phyloP scores from a whole-genome alignment of 1,140 invertebrate genomes.

The Pseudoatta argentina region DNA sequence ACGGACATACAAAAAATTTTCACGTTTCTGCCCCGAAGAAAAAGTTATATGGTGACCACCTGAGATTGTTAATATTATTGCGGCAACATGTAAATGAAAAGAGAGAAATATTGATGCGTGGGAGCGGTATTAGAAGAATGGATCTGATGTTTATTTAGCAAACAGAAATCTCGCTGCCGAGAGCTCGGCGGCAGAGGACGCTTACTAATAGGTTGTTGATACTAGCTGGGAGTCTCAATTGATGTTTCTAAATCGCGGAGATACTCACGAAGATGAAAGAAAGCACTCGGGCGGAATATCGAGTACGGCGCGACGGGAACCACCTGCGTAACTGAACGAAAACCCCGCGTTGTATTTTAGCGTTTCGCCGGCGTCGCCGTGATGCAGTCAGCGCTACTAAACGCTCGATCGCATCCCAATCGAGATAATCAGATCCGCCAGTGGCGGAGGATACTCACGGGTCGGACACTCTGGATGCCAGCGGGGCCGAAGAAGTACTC shows the following conservation, averaged over 20 bases:
- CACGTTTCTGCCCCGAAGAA: too few species aligned
- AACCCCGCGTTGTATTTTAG: slow-evolving; percentile 17
- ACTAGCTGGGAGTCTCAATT: not conserved
- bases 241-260: not conserved
- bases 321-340: slow-evolving; percentile 47
- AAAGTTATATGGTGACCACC: too few species aligned
- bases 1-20: too few species aligned
- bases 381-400: slow-evolving; percentile 19
- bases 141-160: not conserved
- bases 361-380: not conserved
- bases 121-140: not conserved
- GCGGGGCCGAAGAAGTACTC: slow-evolving; percentile 95
- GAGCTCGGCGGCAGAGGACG: not conserved
- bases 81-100: not conserved
- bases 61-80: slow-evolving; percentile 6
- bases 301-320: slow-evolving; percentile 24
- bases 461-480: slow-evolving; percentile 92
- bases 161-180: not conserved
- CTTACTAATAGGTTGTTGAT: slow-evolving; percentile 24
- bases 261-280: slow-evolving; percentile 49
- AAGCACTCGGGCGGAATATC: slow-evolving; percentile 43
- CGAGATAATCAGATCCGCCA: not conserved
- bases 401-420: not conserved
- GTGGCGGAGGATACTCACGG: slow-evolving; percentile 88
- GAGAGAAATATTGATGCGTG: not conserved